phyloP scores from a whole-genome alignment of 2,797 vertebrate species.

The Scleropages formosus region DNA sequence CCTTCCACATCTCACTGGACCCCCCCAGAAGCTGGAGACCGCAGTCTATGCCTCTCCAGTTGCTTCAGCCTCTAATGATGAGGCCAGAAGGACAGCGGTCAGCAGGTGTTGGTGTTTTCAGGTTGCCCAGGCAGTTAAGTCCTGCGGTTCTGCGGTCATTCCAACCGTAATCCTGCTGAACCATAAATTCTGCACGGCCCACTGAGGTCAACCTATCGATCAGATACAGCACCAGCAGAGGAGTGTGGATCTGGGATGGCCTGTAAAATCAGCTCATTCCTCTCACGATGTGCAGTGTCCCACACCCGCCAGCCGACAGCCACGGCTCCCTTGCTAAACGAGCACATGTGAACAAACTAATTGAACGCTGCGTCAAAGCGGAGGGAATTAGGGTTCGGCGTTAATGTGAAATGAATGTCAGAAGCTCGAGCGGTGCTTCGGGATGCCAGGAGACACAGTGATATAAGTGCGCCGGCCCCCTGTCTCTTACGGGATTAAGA shows the following conservation, averaged over 20 bases:
- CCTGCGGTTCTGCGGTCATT: background rate
- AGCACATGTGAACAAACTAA: constrained; percentile 23
- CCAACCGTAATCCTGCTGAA: background rate
- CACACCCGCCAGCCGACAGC: background rate
- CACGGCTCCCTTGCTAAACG: background rate
- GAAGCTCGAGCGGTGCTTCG: constrained; percentile 7
- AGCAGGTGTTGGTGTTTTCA: no score
- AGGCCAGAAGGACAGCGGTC: background rate
- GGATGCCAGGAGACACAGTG: background rate
- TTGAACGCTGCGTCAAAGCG: constrained; percentile 19
- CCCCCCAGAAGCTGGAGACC: background rate
- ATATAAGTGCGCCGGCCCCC: background rate
- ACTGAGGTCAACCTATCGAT: background rate
- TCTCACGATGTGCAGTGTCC: background rate
- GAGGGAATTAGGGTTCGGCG: constrained; percentile 20
- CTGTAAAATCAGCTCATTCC: constrained; percentile 24
- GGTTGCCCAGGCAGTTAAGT: constrained; percentile 7
- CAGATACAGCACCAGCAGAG: background rate
- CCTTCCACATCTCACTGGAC: background rate
- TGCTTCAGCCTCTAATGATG: background rate
- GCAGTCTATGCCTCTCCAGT: background rate
- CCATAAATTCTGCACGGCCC: background rate
- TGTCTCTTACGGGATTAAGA: constrained; percentile 25
- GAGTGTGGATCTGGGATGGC: background rate
- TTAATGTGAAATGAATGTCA: constrained; percentile 27